Evolutionary conservation across 2,888 invertebrate species (phyloP), one percentile per base, ranked within the genome.

Genomic region (Zele albiditarsus): DNA sequence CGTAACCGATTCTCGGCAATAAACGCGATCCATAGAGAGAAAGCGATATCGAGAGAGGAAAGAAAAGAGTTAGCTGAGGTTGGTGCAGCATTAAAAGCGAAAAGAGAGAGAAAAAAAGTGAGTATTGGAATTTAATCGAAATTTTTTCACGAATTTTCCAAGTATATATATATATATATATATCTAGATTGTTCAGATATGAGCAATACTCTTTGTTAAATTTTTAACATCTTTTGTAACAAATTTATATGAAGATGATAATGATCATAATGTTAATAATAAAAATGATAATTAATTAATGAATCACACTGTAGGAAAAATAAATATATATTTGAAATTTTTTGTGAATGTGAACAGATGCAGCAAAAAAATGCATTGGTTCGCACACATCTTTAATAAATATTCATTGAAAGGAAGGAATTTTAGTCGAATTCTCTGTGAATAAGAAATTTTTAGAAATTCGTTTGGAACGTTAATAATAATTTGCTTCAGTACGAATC

Each of bases 1-100:
- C 57, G 33, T 70, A 60, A 70, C 60, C 70, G 58, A 70, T 70
- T 25, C 70, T 60, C 38, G 10, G 70, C 70, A 70, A 70, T 69
- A 70, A 70, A 70, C 60, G 70, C 42, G 53, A 53, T 53, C 53
- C 53, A 8, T 20, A 53, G 4, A 53, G 20, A 8, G 53, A 20
- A 20, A 53, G n/a, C 5, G 53, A 53, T 3, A 20, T 20, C 20
- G n/a, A 53, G n/a, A 20, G 20, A 1, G 20, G 4, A 23, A 20
- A 4, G 8, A 20, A 23, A 20, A 53, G 67, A 67, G n/a, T 46
- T 14, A 49, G 27, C 5, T 25, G 28, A 6, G 25, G 8, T 46
- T 42, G 60, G 16, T 31, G 70, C 8, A 42, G 27, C 38, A 27
- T 28, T 46, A n/a, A 67, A 23, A 38, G 25, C 31, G 33, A 33